Evolutionary conservation across 2,888 invertebrate species (phyloP), one percentile per base, ranked within the genome.

Genomic region (Parapristionchus giblindavisi): DNA sequence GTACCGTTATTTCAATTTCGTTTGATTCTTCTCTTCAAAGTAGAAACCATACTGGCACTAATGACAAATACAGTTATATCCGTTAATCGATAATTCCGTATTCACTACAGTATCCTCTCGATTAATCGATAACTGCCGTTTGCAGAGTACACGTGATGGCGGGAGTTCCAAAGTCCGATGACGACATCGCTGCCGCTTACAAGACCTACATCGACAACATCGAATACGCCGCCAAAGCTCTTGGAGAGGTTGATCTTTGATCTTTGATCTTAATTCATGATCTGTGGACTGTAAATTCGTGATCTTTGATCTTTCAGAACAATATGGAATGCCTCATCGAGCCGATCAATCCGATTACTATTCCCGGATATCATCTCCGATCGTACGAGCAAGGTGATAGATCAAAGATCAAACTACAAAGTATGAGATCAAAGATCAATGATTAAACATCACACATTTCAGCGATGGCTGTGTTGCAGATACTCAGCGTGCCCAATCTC

Each of bases 81-180:
- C n/a, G 32, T 24, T 2, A 27, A n/a, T 43, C 24, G 5, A 43
- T 29, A 36, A 29, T 6, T n/a, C n/a, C 2, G 24, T 14, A n/a
- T 1, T 17, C 36, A 14, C 29, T 29, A 56, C 56, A 27, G 2
- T 2, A 43, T 65, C n/a, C n/a, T n/a, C n/a, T n/a, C n/a, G n/a
- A n/a, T n/a, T n/a, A n/a, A n/a, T n/a, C n/a, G n/a, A n/a, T n/a
- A n/a, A n/a, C n/a, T n/a, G n/a, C n/a, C n/a, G n/a, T n/a, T n/a
- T n/a, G 8, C 27, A 92, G 93, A 89, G 93, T 96, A 79, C 96
- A 96, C 87, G 91, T 96, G 1, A 94, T 95, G 94, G 92, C 95
- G 48, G 96, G 96, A 3, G 73, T 79, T 24, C 66, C 48, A 2
- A 48, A 21, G 2, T 63, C 60, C 6, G 24, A 58, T 1, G 38